Conservation (phyloP, 1,140 invertebrate species). For the Brachystomella parvula region DNA sequence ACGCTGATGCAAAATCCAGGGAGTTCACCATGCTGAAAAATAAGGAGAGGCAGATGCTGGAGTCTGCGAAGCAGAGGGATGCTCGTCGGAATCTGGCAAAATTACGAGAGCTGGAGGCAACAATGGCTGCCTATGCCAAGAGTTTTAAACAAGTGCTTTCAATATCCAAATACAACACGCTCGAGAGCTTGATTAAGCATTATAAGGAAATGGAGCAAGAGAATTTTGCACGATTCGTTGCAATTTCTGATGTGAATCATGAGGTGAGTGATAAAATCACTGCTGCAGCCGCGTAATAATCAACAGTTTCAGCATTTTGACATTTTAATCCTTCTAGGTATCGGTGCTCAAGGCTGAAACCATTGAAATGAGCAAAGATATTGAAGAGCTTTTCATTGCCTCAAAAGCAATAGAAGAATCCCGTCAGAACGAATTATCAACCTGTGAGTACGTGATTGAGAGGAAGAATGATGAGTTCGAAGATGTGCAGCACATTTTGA, state of each 20-base stretch:
- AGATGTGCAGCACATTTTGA: background rate
- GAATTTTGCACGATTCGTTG: constrained; percentile 26
- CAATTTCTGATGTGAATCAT: constrained; percentile 28
- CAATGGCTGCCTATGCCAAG: constrained; percentile 11
- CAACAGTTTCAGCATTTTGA: background rate
- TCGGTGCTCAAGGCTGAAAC: constrained; percentile 6
- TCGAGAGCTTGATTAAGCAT: constrained; percentile 14
- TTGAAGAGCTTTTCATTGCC: constrained; percentile 2
- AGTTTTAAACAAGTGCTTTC: constrained; percentile 19
- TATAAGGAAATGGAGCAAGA: constrained; percentile 27
- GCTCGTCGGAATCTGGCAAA: constrained; percentile 13
- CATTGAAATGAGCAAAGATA: constrained; percentile 7
- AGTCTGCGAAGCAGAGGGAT: constrained; percentile 11
- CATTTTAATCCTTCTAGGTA: background rate
- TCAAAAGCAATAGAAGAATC: background rate
- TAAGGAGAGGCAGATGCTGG: constrained; percentile 9
- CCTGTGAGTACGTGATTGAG: background rate
- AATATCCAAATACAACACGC: background rate
- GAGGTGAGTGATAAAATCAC: constrained; percentile 11
- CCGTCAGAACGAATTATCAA: background rate
- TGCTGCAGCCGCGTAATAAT: background rate
- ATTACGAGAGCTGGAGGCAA: constrained; percentile 8
- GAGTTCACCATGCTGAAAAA: constrained; percentile 26
- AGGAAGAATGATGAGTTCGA: background rate
- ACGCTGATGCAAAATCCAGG: constrained; percentile 25